Evolutionary conservation across 1,140 invertebrate species (phyloP), one percentile per base, ranked within the genome.

Genomic region (Thaumetopoea pityocampa): DNA sequence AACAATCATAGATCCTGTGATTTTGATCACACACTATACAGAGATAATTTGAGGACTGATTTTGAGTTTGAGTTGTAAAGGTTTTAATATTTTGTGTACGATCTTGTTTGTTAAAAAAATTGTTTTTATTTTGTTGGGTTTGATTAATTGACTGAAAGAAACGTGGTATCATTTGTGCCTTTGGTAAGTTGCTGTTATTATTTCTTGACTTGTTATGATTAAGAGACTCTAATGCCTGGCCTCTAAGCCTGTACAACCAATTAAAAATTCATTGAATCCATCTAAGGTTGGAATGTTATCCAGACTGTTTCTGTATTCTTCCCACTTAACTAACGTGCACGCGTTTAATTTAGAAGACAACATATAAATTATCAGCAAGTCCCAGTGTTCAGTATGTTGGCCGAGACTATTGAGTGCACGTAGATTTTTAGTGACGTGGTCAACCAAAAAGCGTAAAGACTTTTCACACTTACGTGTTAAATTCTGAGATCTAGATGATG

Each of bases 401-500:
- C 48, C 63, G 22, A 67, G 18, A 9, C 47, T 60, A 6, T 5
- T 6, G 12, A 67, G 38, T 3, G 64, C 56, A 3, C 64, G 52
- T 18, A 64, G 32, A 26, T 64, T 58, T 27, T 64, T 67, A 16
- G 50, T 58, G 4, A 63, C 36, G n/a, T n/a, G 51, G 24, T 67
- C 59, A 4, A 67, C 45, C 28, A 67, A 29, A 33, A 40, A 67
- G 9, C 64, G 33, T 4, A 68, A 43, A 8, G 51, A 55, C 7
- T 15, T 24, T 9, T 63, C 53, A 5, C 53, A 51, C 20, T 60
- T 51, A 1, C 47, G 41, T 4, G 18, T n/a, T 14, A 53, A 1
- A 1, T 17, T 19, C 26, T 58, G 16, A 17, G 41, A 19, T 41
- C 56, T 30, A 62, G 32, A 32, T 63, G 52, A 24, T 63, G 34